Percentiles rank a stretch among this genome's conserved stretches.
Evolutionary conservation across 1,140 invertebrate genomes (phyloP).

Genomic region (Calycopis cecrops): DNA sequence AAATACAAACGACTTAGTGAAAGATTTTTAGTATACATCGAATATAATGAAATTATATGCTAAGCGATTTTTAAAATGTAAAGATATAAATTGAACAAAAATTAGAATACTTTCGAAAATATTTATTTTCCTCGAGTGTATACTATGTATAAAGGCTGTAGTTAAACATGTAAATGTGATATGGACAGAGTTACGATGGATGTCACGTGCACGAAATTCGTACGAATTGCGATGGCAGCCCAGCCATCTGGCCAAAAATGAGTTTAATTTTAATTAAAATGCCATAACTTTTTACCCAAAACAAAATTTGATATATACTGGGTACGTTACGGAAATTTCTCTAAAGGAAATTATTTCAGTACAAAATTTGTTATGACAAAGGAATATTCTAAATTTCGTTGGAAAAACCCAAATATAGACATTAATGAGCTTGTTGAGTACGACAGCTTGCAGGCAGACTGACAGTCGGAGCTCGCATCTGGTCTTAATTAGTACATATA

Average conservation of each 20-base stretch:
- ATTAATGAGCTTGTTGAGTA: too few species aligned
- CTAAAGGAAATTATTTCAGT: conserved; percentile 8
- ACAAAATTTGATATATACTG: conserved; percentile 30
- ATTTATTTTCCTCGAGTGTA: not conserved
- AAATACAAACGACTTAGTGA: too few species aligned
- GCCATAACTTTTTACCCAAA: conserved; percentile 52
- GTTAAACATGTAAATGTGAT: not conserved
- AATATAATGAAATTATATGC: too few species aligned
- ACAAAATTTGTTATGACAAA: conserved; percentile 5
- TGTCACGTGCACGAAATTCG: conserved; percentile 52
- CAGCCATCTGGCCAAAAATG: conserved; percentile 42
- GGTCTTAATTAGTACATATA: too few species aligned
- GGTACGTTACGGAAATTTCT: conserved; percentile 19
- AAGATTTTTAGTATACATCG: too few species aligned
- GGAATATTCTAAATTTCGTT: conserved; percentile 2
- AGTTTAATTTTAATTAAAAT: conserved; percentile 66
- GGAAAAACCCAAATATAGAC: not conserved
- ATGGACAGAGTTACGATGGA: conserved; percentile 34
- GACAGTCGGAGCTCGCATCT: too few species aligned
- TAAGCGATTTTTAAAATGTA: too few species aligned
- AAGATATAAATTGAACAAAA: too few species aligned
- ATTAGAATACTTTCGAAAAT: too few species aligned
- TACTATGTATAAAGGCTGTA: not conserved
- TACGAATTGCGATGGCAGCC: conserved; percentile 32
- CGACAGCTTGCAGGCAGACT: too few species aligned